Evolutionary conservation across 37 sponge, comb jelly and placozoan genomes (phyloP), one percentile per base, ranked within the genome.

Genomic region (Lycopodina hypogea): DNA sequence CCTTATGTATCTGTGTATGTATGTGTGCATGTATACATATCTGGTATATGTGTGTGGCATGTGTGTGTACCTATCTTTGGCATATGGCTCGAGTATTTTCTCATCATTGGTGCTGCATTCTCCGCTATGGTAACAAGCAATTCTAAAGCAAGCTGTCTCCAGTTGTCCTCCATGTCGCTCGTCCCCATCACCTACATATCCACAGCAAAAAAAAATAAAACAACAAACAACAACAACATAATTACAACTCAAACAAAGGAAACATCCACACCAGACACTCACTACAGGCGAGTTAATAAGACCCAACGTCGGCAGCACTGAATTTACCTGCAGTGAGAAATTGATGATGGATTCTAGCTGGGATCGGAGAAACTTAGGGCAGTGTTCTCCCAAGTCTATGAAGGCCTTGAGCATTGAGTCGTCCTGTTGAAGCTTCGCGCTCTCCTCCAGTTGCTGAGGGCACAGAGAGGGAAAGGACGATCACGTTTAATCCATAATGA

Each of bases 141-240:
- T 50, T 99, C 99, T 48, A 99, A 71, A 22, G 87, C 85, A 24
- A 99, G 85, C 60, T 99, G 99, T 65, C 86, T 88, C 90, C 86
- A 92, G 21, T 80, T 79, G 56, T 96, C 91, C 18, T 86, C 90
- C 41, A 92, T 55, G 15, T 58, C 80, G 19, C 64, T 80, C 9
- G 78, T 76, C 9, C 32, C 81, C 73, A 83, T 82, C 28, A 90
- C 56, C 92, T 93, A 55, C 0, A 51, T 23, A 8, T 11, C 19
- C n/a, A 1, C 12, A 22, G 35, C 11, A 53, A n/a, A 8, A 71
- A 21, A 15, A 2, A 35, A 6, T 45, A 19, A 71, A 2, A 48
- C 19, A 42, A 23, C 18, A 55, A 35, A 56, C 37, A 45, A 45
- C 9, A 45, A n/a, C n/a, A 45, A 45, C 48, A 60, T 60, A 60